These are phyloP conservation scores for Notarius lentiginosus DNA, from an alignment of 2,113 vertebrate genomes.

Conservation along the genomic window DNA sequence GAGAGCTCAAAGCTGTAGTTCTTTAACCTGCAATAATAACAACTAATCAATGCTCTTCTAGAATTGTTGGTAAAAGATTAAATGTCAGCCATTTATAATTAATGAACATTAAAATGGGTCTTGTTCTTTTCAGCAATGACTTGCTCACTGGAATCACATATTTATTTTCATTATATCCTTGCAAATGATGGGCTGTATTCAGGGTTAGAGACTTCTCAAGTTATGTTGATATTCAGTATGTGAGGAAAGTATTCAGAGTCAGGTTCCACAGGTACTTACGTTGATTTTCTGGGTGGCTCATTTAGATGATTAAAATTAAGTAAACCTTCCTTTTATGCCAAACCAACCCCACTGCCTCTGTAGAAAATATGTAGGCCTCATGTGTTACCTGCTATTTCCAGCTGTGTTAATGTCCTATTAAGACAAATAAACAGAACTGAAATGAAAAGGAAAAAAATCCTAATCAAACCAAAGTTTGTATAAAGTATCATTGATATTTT, in stretches of 20 bases:
- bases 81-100: slow-evolving; percentile 6
- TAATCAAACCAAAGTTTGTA: not conserved
- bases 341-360: not conserved
- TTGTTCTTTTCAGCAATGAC: not conserved
- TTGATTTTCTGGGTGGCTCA: not conserved
- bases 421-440: not conserved
- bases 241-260: not conserved
- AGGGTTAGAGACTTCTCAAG: not conserved
- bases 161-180: not conserved
- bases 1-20: slow-evolving; percentile 42
- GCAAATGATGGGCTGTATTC: not conserved
- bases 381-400: not conserved
- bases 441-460: not conserved
- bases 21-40: slow-evolving; percentile 20
- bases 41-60: slow-evolving; percentile 7
- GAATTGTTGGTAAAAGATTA: not conserved
- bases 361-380: not conserved
- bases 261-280: not conserved
- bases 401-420: not conserved
- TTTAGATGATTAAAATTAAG: not conserved
- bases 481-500: not conserved
- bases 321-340: not conserved
- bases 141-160: not conserved
- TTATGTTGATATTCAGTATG: not conserved
- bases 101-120: slow-evolving; percentile 8